Evolutionary conservation across 2,113 vertebrate species (phyloP), one percentile per base, ranked within the genome.

Genomic region (Coracopsis vasa): DNA sequence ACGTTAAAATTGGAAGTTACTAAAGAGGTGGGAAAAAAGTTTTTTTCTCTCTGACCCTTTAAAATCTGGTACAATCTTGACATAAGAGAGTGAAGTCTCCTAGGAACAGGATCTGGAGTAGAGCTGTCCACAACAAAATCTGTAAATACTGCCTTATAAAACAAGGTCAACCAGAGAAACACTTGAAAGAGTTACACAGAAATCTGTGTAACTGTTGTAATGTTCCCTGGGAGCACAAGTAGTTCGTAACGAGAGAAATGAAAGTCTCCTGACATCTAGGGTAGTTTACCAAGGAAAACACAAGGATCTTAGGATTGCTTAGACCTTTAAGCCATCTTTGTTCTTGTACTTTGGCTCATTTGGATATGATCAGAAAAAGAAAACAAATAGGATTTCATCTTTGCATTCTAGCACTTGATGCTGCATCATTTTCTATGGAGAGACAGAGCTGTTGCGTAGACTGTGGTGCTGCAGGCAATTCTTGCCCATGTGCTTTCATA

Each of bases 101-200:
- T 83, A 84, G 94, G 84, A 92, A 79, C 33, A 65, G 72, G 85
- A 75, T 83, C 91, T 92, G 65, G 6, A 74, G 44, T 66, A 80
- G 83, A 93, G 81, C 90, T 98, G 93, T 90, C 86, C 95, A 92
- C 64, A 88, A 96, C 79, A 97, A 97, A 95, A 84, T 80, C 77
- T 80, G 58, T 50, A 88, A 94, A 45, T 33, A 16, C 11, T 2
- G 33, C 72, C 67, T 91, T 75, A 50, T 86, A n/a, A 91, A 93
- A 54, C 83, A 60, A 42, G 82, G 45, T 4, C n/a, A 84, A 84
- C 62, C 86, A 70, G 74, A 92, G 60, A 61, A 78, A 50, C 64
- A 31, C 33, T 33, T 33, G 42, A 11, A 17, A 29, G 90, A 94
- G 94, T 93, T 96, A 95, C 79, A 24, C 96, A 78, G 96, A 80